These are phyloP conservation scores for Chrysomela aeneicollis DNA, from an alignment of 2,888 invertebrate species.

Conservation along the genomic window DNA sequence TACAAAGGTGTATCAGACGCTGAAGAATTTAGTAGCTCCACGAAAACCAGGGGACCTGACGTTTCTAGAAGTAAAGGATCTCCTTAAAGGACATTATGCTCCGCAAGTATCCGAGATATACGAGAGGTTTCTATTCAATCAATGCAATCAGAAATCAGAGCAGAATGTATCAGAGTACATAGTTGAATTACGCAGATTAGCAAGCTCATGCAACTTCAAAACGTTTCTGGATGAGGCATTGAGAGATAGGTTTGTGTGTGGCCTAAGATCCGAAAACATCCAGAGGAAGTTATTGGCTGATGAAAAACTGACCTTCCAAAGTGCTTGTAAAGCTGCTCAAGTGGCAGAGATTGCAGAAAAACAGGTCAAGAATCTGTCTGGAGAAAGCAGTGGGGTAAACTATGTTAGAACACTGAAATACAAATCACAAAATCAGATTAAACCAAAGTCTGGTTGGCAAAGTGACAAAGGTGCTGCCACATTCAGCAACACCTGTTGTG, in stretches of 20 bases:
- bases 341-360: slow-evolving; percentile 1
- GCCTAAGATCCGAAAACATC: not conserved
- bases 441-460: too few species aligned
- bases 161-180: not conserved
- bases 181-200: not conserved
- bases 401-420: too few species aligned
- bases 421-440: too few species aligned
- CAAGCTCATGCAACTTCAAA: not conserved
- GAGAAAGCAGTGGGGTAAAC: too few species aligned
- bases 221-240: slow-evolving; percentile 1
- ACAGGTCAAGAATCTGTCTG: too few species aligned
- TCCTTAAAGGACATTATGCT: not conserved
- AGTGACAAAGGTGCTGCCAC: too few species aligned
- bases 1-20: too few species aligned
- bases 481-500: too few species aligned
- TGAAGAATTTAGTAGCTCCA: too few species aligned
- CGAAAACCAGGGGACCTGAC: not conserved
- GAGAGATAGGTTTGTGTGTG: slow-evolving; percentile 19
- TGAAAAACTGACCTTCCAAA: slow-evolving; percentile 5
- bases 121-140: not conserved
- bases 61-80: not conserved
- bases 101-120: too few species aligned
- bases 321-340: not conserved
- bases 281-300: slow-evolving; percentile 3
- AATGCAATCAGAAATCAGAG: not conserved